Evolutionary conservation across 2,797 vertebrate species (phyloP).

Genomic region (Tokudaia muenninki): DNA sequence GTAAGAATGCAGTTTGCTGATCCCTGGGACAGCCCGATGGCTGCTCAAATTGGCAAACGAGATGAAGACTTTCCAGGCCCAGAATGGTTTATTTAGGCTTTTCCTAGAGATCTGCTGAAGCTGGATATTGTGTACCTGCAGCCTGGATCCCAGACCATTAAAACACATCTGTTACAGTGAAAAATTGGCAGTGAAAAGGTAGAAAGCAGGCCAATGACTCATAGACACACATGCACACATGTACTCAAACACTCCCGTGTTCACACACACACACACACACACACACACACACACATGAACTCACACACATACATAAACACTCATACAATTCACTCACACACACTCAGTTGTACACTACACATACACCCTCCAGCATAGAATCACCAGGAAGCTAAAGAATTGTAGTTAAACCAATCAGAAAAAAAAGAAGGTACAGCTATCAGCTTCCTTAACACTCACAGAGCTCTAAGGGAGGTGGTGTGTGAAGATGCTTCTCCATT

Average conservation of each 20-base stretch:
- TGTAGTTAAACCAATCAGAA: not conserved
- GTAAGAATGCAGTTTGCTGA: not conserved
- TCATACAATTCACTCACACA: not conserved
- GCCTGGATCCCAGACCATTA: not conserved
- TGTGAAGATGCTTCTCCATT: not conserved
- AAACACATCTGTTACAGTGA: slow-evolving; percentile 15
- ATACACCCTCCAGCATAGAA: not conserved
- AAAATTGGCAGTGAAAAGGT: not conserved
- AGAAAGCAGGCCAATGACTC: not conserved
- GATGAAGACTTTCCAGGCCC: not conserved
- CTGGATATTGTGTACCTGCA: not conserved
- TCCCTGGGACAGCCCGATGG: not conserved
- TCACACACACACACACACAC: not conserved
- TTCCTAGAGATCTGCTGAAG: not conserved
- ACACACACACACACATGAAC: no score
- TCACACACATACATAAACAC: not conserved
- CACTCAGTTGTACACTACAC: not conserved
- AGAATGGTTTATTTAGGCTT: slow-evolving; percentile 29
- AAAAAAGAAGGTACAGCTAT: not conserved
- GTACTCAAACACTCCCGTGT: accelerated
- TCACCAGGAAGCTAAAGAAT: not conserved
- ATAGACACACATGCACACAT: not conserved
- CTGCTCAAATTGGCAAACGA: not conserved
- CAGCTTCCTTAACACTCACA: not conserved
- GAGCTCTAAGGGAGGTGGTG: not conserved